These are phyloP conservation scores for Halcyon smyrnensis DNA, from an alignment of 2,797 vertebrate species.

Conservation along the genomic window DNA sequence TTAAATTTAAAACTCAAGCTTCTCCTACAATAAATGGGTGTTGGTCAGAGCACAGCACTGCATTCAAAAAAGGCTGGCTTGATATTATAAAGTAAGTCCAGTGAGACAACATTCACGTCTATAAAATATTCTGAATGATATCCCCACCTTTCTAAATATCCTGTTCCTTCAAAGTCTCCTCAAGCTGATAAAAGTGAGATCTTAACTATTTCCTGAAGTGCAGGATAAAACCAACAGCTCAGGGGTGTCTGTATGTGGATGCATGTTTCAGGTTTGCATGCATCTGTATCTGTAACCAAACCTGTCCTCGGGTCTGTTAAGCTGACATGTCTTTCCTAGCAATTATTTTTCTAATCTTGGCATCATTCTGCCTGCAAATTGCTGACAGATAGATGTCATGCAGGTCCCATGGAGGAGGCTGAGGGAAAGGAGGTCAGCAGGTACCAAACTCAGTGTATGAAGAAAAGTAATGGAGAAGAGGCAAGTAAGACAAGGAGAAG, in stretches of 20 bases:
- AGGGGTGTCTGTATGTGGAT: fast-evolving
- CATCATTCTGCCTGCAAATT: neutral
- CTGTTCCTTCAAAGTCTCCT: neutral
- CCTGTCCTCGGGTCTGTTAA: neutral
- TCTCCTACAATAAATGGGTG: neutral
- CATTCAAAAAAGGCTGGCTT: neutral
- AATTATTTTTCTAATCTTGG: neutral
- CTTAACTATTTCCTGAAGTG: neutral
- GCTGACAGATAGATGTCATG: neutral
- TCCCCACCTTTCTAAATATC: neutral
- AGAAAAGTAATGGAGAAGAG: neutral
- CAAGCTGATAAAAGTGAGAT: neutral
- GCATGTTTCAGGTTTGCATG: neutral
- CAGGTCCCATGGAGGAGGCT: neutral
- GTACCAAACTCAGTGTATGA: neutral
- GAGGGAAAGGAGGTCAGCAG: neutral
- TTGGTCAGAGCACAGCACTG: neutral
- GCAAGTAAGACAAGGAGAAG: neutral
- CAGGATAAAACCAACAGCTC: neutral
- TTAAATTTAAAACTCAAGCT: neutral
- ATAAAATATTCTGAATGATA: neutral
- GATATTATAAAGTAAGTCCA: neutral
- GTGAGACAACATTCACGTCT: neutral
- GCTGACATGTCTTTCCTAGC: neutral
- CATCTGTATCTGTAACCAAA: neutral